These are phyloP conservation scores for Rallus limicola DNA, from an alignment of 2,113 vertebrate species.

Conservation along the genomic window DNA sequence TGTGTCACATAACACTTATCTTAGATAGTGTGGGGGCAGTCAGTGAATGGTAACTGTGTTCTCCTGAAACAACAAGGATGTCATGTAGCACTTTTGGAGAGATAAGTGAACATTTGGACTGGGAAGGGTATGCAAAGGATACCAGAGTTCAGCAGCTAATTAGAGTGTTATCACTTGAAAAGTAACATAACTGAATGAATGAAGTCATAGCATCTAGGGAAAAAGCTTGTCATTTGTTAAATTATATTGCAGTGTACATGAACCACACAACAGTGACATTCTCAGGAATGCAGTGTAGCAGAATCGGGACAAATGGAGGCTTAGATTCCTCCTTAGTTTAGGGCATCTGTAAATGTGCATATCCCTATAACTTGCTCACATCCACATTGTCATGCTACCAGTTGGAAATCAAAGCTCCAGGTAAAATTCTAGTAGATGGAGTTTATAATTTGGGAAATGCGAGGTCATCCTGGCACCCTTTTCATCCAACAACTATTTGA, in stretches of 20 bases:
- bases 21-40: slow-evolving; percentile 71
- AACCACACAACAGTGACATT: slow-evolving; percentile 62
- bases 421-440: neutral
- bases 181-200: slow-evolving; percentile 67
- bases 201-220: slow-evolving; percentile 64
- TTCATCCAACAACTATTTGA: neutral
- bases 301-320: neutral
- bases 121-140: slow-evolving; percentile 72
- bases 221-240: slow-evolving; percentile 61
- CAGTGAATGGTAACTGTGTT: slow-evolving; percentile 74
- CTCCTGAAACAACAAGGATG: slow-evolving; percentile 79
- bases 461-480: neutral
- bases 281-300: neutral
- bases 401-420: neutral
- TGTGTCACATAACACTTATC: slow-evolving; percentile 78
- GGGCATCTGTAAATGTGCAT: neutral
- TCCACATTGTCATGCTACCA: neutral
- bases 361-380: neutral
- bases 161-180: slow-evolving; percentile 79
- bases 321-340: neutral
- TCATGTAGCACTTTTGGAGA: slow-evolving; percentile 80
- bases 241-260: slow-evolving; percentile 26
- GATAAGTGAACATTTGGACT: slow-evolving; percentile 80
- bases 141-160: slow-evolving; percentile 77
- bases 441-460: neutral